Base-by-base conservation (phyloP, 2,888 invertebrate genomes). In the Pseudococcus longispinus region DNA sequence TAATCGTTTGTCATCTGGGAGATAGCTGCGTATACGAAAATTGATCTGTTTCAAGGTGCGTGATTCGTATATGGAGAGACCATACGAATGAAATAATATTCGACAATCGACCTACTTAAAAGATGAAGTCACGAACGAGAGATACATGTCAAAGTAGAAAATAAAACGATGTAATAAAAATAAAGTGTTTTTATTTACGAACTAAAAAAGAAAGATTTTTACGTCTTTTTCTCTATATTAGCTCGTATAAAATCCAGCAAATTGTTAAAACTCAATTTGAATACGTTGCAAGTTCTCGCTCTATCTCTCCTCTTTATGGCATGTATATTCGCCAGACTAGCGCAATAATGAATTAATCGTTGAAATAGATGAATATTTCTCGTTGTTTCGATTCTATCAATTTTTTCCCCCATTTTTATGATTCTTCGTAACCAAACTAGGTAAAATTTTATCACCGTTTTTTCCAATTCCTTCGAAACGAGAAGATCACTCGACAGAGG, bases 181-280 rank as follows among this genome's bases (percentile, higher is more conserved):
- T 80, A 80, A 80, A 80, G 77, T 80, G 77, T 80, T 80, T 42
- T 80, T 80, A 80, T 80, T 80, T 80, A 80, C 77, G 77, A 80
- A 80, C 77, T 42, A 80, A 80, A 42, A 60, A 37, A n/a, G 42
- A 80, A 80, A 80, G 77, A 80, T 80, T 80, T 80, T 80, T 37
- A 80, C 37, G 20, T 80, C 42, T 42, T 80, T 37, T 42, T 42
- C 77, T 80, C 77, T 37, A 80, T 80, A 80, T 80, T 80, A 80
- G 20, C 20, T 32, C 42, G 42, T 42, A 42, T 37, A 80, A 80
- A 80, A 80, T 80, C 77, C 42, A n/a, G 42, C 77, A 18, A 80
- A 70, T 70, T 70, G 70, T 70, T 29, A 70, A 70, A 70, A 70
- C 29, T 42, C 20, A 80, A 80, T 80, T 80, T 80, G 42, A 80